Percentiles rank a stretch among this genome's conserved stretches.
Conservation (phyloP, 92 coral and sea anemone genomes). For the Phenganax marumi region DNA sequence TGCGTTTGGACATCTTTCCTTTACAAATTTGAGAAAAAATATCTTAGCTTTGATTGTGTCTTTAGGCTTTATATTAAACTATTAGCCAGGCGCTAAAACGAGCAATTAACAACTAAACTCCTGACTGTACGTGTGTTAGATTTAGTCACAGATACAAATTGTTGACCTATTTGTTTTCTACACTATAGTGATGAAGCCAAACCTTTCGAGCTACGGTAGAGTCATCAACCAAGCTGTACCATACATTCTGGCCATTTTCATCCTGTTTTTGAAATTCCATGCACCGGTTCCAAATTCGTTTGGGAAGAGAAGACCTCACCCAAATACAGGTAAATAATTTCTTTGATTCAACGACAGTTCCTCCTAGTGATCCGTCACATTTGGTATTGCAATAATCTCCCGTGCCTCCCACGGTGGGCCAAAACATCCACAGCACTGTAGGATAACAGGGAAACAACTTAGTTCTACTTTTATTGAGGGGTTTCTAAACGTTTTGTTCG, state of each 20-base stretch:
- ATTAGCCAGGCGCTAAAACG: too few relatives aligned
- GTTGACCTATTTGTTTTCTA: too few relatives aligned
- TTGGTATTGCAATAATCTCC: neutral
- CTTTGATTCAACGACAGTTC: neutral
- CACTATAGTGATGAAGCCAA: neutral
- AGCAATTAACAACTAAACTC: too few relatives aligned
- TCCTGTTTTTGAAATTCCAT: neutral
- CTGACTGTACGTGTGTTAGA: too few relatives aligned
- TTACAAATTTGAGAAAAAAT: neutral
- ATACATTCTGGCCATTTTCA: neutral
- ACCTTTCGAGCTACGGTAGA: constrained; percentile 1
- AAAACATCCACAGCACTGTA: constrained; percentile 9
- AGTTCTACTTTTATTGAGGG: too few relatives aligned
- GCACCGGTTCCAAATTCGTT: neutral
- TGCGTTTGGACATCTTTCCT: neutral
- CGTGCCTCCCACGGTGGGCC: neutral
- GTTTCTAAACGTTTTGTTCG: too few relatives aligned
- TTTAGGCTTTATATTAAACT: too few relatives aligned
- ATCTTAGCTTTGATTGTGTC: neutral
- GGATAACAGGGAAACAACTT: neutral
- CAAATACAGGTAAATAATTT: constrained; percentile 5
- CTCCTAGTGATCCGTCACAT: neutral
- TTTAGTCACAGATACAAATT: too few relatives aligned
- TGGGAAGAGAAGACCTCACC: neutral
- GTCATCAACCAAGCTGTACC: constrained; percentile 1